Evolutionary conservation across 2,113 vertebrate species (phyloP).

Genomic region (Kryptolebias marmoratus): DNA sequence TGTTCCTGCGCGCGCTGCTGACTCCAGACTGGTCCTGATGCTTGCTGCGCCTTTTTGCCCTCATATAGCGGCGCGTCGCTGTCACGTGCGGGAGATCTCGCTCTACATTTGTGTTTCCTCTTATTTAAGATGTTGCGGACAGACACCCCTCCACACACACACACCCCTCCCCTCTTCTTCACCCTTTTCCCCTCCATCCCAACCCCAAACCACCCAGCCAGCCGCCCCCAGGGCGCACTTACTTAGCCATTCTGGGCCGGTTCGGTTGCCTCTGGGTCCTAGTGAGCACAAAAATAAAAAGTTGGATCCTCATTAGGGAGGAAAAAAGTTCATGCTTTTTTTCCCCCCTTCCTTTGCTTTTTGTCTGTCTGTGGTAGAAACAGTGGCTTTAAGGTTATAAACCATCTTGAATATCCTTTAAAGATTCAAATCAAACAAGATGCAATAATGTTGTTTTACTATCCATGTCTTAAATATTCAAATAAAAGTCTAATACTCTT

Average conservation of each 20-base stretch:
- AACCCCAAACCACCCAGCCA: not conserved
- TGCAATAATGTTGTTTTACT: not conserved
- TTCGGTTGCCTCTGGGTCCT: constrained; percentile 73
- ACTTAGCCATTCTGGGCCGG: constrained; percentile 37
- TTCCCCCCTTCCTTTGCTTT: not conserved
- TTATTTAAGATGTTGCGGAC: constrained; percentile 75
- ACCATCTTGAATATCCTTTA: not conserved
- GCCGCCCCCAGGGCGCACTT: constrained; percentile 3
- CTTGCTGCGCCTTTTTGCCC: constrained; percentile 69
- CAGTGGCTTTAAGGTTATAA: not conserved
- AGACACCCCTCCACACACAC: constrained; percentile 22
- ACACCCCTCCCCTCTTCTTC: no score
- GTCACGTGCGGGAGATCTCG: constrained; percentile 81
- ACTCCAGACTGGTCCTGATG: constrained; percentile 82
- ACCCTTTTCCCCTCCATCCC: not conserved
- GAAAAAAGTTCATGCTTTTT: not conserved
- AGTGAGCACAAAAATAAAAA: constrained; percentile 52
- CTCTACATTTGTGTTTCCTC: constrained; percentile 61
- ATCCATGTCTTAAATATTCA: not conserved
- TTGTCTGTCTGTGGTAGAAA: not conserved
- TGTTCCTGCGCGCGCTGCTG: constrained; percentile 66
- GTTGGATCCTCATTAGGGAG: constrained; percentile 17
- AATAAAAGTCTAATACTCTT: constrained; percentile 18
- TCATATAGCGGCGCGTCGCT: constrained; percentile 77
- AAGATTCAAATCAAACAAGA: not conserved